Evolutionary conservation across 2,888 invertebrate species (phyloP), one percentile per base, ranked within the genome.

Genomic region (Antheraea yamamai): DNA sequence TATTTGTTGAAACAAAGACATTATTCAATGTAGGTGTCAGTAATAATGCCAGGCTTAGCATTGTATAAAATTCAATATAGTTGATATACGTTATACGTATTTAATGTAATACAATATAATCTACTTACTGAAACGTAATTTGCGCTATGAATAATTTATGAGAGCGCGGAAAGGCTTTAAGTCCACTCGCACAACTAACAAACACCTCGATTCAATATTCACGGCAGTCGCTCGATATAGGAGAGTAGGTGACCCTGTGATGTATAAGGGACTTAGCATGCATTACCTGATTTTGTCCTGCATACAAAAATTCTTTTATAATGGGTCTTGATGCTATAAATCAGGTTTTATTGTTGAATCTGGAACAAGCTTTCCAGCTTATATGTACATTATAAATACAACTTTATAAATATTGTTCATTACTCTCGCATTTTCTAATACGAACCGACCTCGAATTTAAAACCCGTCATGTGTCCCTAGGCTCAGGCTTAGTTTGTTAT

Each of bases 131-230:
- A 76, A 77, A 79, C 81, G 81, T 82, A 82, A 84, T 82, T 82
- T 81, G 74, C 76, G 75, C 73, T 68, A 73, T 88, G 85, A 85
- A 88, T 88, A 80, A 88, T 86, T 82, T 84, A 88, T 83, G 81
- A 81, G 74, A 26, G 64, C 73, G 78, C 78, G 79, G 77, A 82
- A 81, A 81, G 82, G 81, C 82, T 81, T 83, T 81, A 81, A 84
- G 82, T 85, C 81, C 82, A 85, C 83, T 80, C 82, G 82, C 78
- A 77, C 80, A 77, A 78, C 78, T 75, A 78, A 75, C 76, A 51
- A 73, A 73, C 75, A 75, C 35, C 68, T 72, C 75, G 76, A 78
- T 81, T 83, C 84, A 81, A 81, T 86, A 87, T 85, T 86, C 86
- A 83, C 76, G 77, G 75, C 83, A 79, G 76, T 79, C 78, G 76